Percentiles rank a stretch among this genome's conserved stretches.
phyloP scores from a whole-genome alignment of 92 coral and sea anemone species.

The Heliopora coerulea region DNA sequence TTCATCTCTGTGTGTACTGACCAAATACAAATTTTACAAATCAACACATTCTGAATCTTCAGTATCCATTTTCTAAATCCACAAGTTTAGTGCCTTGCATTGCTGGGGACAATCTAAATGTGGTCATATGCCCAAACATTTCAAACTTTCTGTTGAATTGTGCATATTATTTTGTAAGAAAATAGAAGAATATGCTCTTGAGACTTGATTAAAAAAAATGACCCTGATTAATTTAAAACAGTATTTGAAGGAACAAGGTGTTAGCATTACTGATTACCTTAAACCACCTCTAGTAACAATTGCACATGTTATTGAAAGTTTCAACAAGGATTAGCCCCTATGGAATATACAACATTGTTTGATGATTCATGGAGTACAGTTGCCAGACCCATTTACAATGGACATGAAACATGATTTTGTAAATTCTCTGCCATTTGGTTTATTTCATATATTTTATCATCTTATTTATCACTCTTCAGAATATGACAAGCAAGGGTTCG shows the following conservation, averaged over 20 bases:
- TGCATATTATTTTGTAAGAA: not conserved
- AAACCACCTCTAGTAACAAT: slow-evolving; percentile 18
- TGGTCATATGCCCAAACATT: not conserved
- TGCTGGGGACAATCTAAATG: not conserved
- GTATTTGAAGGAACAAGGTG: slow-evolving; percentile 1
- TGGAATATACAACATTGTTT: slow-evolving; percentile 2
- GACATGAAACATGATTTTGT: not conserved
- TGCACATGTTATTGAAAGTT: slow-evolving; percentile 13
- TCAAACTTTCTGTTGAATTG: not conserved
- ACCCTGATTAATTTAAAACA: not conserved
- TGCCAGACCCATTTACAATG: slow-evolving; percentile 5
- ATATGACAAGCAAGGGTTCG: slow-evolving; percentile 66
- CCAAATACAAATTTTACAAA: too few species aligned
- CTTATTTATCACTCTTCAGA: slow-evolving; percentile 56
- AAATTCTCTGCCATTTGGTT: slow-evolving; percentile 54
- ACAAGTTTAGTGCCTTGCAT: not conserved
- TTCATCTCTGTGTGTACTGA: too few species aligned
- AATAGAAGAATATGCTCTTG: slow-evolving; percentile 1
- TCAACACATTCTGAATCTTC: too few species aligned
- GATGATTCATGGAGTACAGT: not conserved
- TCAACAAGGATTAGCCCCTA: slow-evolving; percentile 3
- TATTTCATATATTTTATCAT: slow-evolving; percentile 58
- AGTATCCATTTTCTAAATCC: too few species aligned
- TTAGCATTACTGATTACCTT: slow-evolving; percentile 12
- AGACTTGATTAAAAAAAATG: slow-evolving; percentile 1